Conservation (phyloP, 1,140 invertebrate genomes). For the Sesamia nonagrioides region DNA sequence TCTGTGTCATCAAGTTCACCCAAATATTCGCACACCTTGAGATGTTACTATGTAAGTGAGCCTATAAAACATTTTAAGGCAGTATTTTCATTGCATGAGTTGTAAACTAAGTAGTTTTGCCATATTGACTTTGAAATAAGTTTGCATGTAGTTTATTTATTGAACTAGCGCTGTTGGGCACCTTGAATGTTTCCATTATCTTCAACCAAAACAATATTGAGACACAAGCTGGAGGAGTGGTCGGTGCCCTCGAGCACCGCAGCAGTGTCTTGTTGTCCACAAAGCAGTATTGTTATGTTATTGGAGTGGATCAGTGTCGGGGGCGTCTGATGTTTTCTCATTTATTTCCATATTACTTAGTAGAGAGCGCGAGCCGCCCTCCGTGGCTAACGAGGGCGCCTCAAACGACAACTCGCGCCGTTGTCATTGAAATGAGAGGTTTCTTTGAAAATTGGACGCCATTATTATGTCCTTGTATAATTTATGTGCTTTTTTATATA, state of each 20-base stretch:
- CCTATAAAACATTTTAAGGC: too few relatives aligned
- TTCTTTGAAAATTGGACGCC: slow-evolving; percentile 71
- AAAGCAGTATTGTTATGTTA: slow-evolving; percentile 60
- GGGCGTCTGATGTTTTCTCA: slow-evolving; percentile 69
- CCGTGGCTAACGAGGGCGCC: slow-evolving; percentile 64
- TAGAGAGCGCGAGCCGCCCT: slow-evolving; percentile 46
- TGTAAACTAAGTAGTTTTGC: too few relatives aligned
- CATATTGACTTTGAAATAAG: too few relatives aligned
- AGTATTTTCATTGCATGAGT: too few relatives aligned
- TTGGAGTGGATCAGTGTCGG: slow-evolving; percentile 57
- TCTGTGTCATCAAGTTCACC: too few relatives aligned
- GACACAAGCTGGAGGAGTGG: neutral
- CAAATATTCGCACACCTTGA: too few relatives aligned
- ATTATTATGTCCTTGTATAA: slow-evolving; percentile 72
- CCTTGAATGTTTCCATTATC: neutral
- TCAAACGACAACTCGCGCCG: slow-evolving; percentile 56
- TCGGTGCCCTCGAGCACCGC: too few relatives aligned
- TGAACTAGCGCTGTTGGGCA: too few relatives aligned
- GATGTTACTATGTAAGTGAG: too few relatives aligned
- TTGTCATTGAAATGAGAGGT: slow-evolving; percentile 40
- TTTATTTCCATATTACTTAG: slow-evolving; percentile 83
- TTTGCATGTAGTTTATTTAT: too few relatives aligned
- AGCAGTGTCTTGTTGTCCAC: slow-evolving; percentile 35
- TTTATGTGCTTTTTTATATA: slow-evolving; percentile 60
- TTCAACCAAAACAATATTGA: neutral